phyloP scores from a whole-genome alignment of 2,113 vertebrate genomes.

The Syngnathus floridae region DNA sequence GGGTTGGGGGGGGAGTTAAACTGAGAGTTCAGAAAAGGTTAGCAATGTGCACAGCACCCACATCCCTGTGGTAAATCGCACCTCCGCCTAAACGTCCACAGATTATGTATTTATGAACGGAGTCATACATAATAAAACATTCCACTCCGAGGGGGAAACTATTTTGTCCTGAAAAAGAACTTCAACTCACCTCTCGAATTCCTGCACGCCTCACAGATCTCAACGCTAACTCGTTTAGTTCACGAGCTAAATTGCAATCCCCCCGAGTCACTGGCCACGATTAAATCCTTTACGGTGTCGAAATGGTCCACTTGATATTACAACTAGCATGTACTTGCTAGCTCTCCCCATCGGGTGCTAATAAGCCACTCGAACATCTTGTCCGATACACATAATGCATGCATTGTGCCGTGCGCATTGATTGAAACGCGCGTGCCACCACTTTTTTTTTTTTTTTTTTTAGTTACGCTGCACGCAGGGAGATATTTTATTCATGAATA shows the following conservation, averaged over 20 bases:
- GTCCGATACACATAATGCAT: constrained; percentile 30
- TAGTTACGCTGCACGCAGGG: constrained; percentile 13
- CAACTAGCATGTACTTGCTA: constrained; percentile 9
- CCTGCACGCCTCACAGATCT: constrained; percentile 3
- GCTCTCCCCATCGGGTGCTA: constrained; percentile 25
- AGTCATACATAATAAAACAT: constrained; percentile 5
- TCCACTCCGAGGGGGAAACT: neutral
- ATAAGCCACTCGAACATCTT: constrained; percentile 29
- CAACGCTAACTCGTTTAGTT: constrained; percentile 14
- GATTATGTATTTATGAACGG: neutral
- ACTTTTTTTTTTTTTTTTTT: constrained; percentile 7
- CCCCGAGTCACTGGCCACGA: neutral
- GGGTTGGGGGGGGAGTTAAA: neutral
- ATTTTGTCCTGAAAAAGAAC: neutral
- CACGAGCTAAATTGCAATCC: constrained; percentile 14
- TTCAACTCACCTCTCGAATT: constrained; percentile 11
- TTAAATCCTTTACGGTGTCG: constrained; percentile 13
- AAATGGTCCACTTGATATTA: constrained; percentile 20
- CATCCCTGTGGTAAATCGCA: constrained; percentile 14
- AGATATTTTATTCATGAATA: constrained; percentile 59
- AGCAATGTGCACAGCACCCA: constrained; percentile 25
- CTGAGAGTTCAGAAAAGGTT: constrained; percentile 22
- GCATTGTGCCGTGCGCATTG: constrained; percentile 18
- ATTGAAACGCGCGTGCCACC: constrained; percentile 24
- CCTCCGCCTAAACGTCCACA: constrained; percentile 2